Evolutionary conservation across 2,888 invertebrate species (phyloP).

Genomic region (Eupithecia vulgata): DNA sequence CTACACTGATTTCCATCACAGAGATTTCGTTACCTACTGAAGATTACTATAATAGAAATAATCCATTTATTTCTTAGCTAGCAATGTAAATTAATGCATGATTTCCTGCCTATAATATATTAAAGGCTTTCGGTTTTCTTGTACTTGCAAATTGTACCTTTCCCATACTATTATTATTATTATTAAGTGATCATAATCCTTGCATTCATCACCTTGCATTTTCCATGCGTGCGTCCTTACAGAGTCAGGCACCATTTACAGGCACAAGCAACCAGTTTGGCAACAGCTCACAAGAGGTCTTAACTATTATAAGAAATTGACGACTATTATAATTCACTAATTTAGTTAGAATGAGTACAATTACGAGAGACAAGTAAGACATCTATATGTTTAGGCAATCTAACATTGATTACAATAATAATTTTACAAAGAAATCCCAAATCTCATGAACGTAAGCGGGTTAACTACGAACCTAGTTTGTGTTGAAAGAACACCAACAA

Average conservation of each 20-base stretch:
- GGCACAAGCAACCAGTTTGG: slow-evolving; percentile 65
- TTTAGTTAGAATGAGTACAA: background rate
- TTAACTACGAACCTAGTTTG: background rate
- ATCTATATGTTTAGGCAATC: background rate
- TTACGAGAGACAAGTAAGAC: background rate
- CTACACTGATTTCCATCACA: slow-evolving; percentile 80
- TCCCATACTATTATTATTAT: slow-evolving; percentile 45
- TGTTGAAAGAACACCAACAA: background rate
- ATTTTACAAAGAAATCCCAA: background rate
- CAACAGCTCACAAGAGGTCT: slow-evolving; percentile 58
- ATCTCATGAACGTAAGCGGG: background rate
- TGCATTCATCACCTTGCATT: slow-evolving; percentile 79
- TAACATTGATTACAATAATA: background rate
- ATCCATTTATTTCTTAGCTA: slow-evolving; percentile 67
- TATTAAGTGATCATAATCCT: slow-evolving; percentile 63
- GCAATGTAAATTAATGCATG: slow-evolving; percentile 76
- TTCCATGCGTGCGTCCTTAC: slow-evolving; percentile 76
- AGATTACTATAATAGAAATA: slow-evolving; percentile 76
- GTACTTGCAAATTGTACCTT: slow-evolving; percentile 76
- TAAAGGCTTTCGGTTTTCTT: slow-evolving; percentile 66
- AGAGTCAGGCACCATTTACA: slow-evolving; percentile 73
- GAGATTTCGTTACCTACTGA: slow-evolving; percentile 77
- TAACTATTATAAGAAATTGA: background rate
- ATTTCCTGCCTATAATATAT: slow-evolving; percentile 70
- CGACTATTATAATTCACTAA: slow-evolving; percentile 1